These are phyloP conservation scores for Steinernema feltiae DNA, from an alignment of 1,140 invertebrate genomes.

Conservation along the genomic window DNA sequence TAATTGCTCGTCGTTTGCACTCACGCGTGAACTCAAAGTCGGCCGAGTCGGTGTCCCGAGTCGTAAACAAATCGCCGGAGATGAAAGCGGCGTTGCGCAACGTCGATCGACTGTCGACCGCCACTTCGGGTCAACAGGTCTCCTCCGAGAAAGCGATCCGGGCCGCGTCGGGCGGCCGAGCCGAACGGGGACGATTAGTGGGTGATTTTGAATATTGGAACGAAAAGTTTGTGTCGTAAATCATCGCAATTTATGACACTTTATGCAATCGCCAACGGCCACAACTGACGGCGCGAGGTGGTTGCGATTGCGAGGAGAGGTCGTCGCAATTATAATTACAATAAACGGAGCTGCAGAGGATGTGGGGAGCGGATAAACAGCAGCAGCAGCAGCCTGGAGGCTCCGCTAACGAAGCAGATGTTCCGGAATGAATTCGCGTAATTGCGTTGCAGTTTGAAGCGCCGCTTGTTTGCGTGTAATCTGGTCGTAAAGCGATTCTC, in stretches of 20 bases:
- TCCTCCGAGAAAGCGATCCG: not conserved
- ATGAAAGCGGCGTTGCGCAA: not conserved
- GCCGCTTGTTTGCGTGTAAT: not conserved
- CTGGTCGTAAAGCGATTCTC: not conserved
- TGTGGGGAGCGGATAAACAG: too few species aligned
- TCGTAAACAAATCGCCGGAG: slow-evolving; percentile 3
- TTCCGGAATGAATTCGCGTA: not conserved
- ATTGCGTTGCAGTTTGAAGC: too few species aligned
- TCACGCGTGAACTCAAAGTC: not conserved
- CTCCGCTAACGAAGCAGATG: not conserved
- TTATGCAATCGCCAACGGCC: slow-evolving; percentile 9
- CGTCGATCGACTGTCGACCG: slow-evolving; percentile 6
- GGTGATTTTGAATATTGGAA: not conserved
- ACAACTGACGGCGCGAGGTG: not conserved
- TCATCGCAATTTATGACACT: slow-evolving; percentile 11
- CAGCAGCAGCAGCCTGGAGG: too few species aligned
- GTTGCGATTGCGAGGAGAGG: not conserved
- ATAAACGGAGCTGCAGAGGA: not conserved
- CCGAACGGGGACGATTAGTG: not conserved
- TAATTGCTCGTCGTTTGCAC: slow-evolving; percentile 12
- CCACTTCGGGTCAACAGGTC: slow-evolving; percentile 12
- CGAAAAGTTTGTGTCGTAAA: not conserved
- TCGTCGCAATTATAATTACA: slow-evolving; percentile 6
- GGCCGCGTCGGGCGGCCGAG: not conserved
- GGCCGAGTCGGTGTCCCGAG: slow-evolving; percentile 9